phyloP scores from a whole-genome alignment of 2,113 vertebrate genomes.

The Chionis minor region DNA sequence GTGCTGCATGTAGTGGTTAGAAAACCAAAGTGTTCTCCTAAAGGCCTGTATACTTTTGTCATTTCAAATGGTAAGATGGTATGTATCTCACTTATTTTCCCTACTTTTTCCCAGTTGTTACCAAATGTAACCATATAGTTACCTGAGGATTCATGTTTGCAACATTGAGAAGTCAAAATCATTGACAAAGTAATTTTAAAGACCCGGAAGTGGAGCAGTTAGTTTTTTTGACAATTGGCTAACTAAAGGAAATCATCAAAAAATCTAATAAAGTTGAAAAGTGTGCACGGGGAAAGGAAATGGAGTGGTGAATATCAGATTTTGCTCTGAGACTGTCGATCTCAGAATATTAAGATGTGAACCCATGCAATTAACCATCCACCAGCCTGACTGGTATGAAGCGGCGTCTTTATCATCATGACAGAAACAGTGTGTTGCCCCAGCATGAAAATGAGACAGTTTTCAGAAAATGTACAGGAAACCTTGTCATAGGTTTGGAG shows the following conservation, averaged over 20 bases:
- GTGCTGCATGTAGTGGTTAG: neutral
- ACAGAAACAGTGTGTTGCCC: neutral
- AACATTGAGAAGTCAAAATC: neutral
- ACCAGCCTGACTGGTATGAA: neutral
- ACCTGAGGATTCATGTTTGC: neutral
- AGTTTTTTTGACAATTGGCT: neutral
- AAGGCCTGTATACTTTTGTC: neutral
- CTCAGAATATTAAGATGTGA: neutral
- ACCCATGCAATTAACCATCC: neutral
- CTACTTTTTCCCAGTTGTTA: neutral
- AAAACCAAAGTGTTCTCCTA: neutral
- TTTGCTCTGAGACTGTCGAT: neutral
- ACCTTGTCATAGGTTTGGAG: neutral
- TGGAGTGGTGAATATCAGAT: neutral
- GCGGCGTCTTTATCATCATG: neutral
- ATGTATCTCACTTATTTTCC: neutral
- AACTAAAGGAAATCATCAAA: neutral
- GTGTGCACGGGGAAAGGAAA: neutral
- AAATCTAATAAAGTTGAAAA: neutral
- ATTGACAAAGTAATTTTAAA: neutral
- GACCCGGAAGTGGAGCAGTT: neutral
- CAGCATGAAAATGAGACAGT: neutral
- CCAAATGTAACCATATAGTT: neutral
- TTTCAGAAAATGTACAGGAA: neutral
- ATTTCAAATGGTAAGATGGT: neutral